Percentiles rank a stretch among this genome's conserved stretches.
Conservation (phyloP, 2,888 invertebrate genomes). For the Macaria liturata region DNA sequence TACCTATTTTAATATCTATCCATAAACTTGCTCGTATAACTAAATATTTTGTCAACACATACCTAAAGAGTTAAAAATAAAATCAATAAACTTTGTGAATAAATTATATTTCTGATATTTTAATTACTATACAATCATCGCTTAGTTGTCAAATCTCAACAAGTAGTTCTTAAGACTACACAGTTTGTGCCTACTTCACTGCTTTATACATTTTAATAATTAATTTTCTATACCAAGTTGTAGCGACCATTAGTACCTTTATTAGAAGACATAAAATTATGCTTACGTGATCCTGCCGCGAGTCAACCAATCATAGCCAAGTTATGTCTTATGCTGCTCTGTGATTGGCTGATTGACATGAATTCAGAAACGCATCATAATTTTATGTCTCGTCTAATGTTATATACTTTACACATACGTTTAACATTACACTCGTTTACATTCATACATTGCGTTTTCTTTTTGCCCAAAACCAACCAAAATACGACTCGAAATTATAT, state of each 20-base stretch:
- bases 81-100: constrained; percentile 56
- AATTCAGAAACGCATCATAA: too few species aligned
- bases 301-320: too few species aligned
- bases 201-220: constrained; percentile 20
- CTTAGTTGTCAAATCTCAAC: constrained; percentile 70
- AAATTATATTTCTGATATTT: constrained; percentile 74
- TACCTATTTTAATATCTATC: too few species aligned
- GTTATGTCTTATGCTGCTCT: too few species aligned
- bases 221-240: too few species aligned
- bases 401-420: too few species aligned
- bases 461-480: constrained; percentile 19
- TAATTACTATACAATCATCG: constrained; percentile 68
- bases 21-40: too few species aligned
- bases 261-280: too few species aligned
- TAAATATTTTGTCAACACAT: not conserved
- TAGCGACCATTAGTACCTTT: too few species aligned
- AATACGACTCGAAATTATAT: constrained; percentile 13
- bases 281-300: too few species aligned
- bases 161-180: constrained; percentile 62
- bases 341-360: too few species aligned
- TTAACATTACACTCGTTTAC: not conserved
- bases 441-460: not conserved
- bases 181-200: constrained; percentile 73
- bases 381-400: too few species aligned
- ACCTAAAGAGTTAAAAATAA: constrained; percentile 9